These are phyloP conservation scores for Vulpes vulpes DNA, from an alignment of 2,113 vertebrate genomes.

Conservation along the genomic window DNA sequence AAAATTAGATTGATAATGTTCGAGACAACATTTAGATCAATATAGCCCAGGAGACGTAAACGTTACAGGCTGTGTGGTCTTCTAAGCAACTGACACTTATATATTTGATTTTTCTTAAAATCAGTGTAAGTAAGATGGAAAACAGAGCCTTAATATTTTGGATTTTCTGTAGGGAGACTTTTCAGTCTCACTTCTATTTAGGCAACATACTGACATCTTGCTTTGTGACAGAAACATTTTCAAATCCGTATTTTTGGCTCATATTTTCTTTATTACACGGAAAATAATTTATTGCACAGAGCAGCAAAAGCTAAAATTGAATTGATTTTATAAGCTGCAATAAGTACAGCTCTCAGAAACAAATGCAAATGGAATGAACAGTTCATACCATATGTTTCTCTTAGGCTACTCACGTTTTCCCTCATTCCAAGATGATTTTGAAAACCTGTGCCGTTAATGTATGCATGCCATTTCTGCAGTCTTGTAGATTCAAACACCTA, in stretches of 20 bases:
- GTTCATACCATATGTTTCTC: conserved; percentile 67
- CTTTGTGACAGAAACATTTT: conserved; percentile 64
- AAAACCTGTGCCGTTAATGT: conserved; percentile 70
- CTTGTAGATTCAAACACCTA: conserved; percentile 58
- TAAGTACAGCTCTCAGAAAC: conserved; percentile 66
- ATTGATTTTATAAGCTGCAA: conserved; percentile 74
- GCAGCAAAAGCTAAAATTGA: conserved; percentile 51
- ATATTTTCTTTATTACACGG: conserved; percentile 66
- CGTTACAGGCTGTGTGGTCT: neutral
- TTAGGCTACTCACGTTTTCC: conserved; percentile 60
- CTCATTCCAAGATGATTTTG: conserved; percentile 46
- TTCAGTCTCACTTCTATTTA: neutral
- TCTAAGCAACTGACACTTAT: conserved; percentile 60
- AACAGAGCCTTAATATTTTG: neutral
- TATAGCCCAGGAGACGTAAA: neutral
- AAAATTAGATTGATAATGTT: conserved; percentile 31
- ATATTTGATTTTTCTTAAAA: conserved; percentile 37
- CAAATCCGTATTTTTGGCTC: conserved; percentile 13
- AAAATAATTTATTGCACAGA: conserved; percentile 64
- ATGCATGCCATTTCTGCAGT: conserved; percentile 50
- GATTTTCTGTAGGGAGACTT: neutral
- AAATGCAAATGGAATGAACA: conserved; percentile 68
- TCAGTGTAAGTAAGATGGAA: neutral
- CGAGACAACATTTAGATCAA: conserved; percentile 72
- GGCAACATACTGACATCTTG: conserved; percentile 17